Percentiles rank a stretch among this genome's conserved stretches.
phyloP scores from a whole-genome alignment of 2,888 invertebrate genomes.

The Drosophila anceps region DNA sequence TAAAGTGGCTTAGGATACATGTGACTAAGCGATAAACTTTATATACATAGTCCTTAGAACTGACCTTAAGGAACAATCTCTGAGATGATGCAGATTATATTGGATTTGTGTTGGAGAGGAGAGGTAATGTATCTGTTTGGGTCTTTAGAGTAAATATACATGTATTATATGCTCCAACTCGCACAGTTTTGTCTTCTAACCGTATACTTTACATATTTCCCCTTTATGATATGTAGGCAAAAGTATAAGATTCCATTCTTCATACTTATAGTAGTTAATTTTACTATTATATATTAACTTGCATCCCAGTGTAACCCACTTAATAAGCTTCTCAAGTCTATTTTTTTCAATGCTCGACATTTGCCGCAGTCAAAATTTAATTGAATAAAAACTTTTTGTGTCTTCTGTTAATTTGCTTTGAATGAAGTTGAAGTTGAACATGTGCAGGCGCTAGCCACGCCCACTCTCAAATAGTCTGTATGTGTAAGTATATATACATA shows the following conservation, averaged over 20 bases:
- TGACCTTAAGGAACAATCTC: neutral
- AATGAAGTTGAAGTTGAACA: slow-evolving; percentile 62
- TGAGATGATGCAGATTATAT: neutral
- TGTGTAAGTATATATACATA: slow-evolving; percentile 8
- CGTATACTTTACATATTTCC: too few species aligned
- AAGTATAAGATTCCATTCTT: too few species aligned
- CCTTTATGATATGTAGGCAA: too few species aligned
- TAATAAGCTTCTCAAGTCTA: slow-evolving; percentile 16
- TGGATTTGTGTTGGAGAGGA: neutral
- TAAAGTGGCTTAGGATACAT: neutral
- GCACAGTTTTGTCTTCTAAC: too few species aligned
- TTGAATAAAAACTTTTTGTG: slow-evolving; percentile 78
- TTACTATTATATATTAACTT: neutral
- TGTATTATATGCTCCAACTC: too few species aligned
- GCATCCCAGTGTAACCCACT: slow-evolving; percentile 23
- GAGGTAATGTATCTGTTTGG: too few species aligned
- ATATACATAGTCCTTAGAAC: too few species aligned
- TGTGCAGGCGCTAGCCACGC: slow-evolving; percentile 36
- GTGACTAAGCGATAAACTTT: neutral
- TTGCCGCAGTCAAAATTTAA: slow-evolving; percentile 64
- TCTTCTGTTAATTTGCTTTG: slow-evolving; percentile 76
- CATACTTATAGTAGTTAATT: neutral
- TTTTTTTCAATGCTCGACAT: slow-evolving; percentile 19
- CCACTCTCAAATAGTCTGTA: slow-evolving; percentile 14
- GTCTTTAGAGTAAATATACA: too few species aligned